phyloP scores from a whole-genome alignment of 1,140 invertebrate species.

The Streblospio benedicti region DNA sequence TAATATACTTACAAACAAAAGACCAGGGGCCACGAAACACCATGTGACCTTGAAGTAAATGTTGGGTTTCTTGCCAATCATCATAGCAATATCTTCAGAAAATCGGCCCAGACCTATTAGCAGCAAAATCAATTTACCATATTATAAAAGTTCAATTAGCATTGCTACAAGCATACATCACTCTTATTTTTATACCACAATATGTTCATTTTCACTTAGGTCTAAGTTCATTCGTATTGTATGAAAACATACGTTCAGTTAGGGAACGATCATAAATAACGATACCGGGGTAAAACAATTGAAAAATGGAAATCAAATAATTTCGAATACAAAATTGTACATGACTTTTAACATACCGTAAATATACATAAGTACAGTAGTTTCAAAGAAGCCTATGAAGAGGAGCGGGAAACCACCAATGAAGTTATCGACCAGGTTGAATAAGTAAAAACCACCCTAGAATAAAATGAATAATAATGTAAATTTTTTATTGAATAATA shows the following conservation, averaged over 20 bases:
- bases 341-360: conserved; percentile 47
- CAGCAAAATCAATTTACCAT: no score
- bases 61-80: conserved; percentile 70
- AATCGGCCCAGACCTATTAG: conserved; percentile 64
- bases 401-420: conserved; percentile 74
- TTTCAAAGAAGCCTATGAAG: conserved; percentile 59
- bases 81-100: conserved; percentile 71
- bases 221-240: no score
- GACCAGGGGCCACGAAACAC: conserved; percentile 67
- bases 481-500: not conserved
- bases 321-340: not conserved
- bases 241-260: no score
- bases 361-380: conserved; percentile 65
- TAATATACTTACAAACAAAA: conserved; percentile 61
- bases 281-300: no score
- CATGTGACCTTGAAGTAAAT: conserved; percentile 74
- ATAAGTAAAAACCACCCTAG: conserved; percentile 66
- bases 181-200: no score
- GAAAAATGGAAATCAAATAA: not conserved
- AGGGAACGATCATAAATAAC: no score
- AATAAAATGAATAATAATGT: conserved; percentile 2
- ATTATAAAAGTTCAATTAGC: no score
- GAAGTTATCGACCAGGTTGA: conserved; percentile 75
- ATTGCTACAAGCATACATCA: no score
- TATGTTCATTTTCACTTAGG: no score